Percentiles rank a stretch among this genome's conserved stretches.
Evolutionary conservation across 2,113 vertebrate genomes (phyloP).

Genomic region (Zosterops pallidus): DNA sequence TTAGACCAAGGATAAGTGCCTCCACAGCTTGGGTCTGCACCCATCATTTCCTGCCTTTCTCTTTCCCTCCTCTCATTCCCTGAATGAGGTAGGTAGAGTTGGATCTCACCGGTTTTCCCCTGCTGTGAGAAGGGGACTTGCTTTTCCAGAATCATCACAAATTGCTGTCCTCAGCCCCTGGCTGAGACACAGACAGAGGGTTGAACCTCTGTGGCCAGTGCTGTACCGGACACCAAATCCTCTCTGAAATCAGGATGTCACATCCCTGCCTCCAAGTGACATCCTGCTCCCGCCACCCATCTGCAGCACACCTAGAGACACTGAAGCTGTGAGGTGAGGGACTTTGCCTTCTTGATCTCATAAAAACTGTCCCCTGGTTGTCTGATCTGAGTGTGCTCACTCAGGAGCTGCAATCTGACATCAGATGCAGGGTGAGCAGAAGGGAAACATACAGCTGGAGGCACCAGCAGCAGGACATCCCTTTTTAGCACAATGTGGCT

Average conservation of each 20-base stretch:
- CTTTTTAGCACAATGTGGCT: background rate
- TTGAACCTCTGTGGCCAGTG: accelerated
- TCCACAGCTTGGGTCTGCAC: background rate
- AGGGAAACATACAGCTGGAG: background rate
- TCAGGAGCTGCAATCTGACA: background rate
- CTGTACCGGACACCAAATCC: background rate
- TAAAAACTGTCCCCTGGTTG: background rate
- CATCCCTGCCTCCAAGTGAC: background rate
- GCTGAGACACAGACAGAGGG: background rate
- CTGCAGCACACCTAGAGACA: background rate
- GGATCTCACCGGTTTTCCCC: background rate
- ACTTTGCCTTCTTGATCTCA: background rate
- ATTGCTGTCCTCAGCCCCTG: background rate
- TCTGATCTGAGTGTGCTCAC: background rate
- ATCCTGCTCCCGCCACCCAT: accelerated
- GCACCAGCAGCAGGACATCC: background rate
- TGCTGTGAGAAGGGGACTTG: accelerated
- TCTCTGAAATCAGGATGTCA: background rate
- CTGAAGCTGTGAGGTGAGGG: background rate
- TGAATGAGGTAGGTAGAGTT: background rate
- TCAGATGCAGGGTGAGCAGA: background rate
- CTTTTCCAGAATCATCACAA: background rate
- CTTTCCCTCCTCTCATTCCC: background rate
- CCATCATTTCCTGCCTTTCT: background rate
- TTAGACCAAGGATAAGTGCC: background rate